Base-by-base conservation (phyloP, 2,113 vertebrate genomes). In the Albula glossodonta region DNA sequence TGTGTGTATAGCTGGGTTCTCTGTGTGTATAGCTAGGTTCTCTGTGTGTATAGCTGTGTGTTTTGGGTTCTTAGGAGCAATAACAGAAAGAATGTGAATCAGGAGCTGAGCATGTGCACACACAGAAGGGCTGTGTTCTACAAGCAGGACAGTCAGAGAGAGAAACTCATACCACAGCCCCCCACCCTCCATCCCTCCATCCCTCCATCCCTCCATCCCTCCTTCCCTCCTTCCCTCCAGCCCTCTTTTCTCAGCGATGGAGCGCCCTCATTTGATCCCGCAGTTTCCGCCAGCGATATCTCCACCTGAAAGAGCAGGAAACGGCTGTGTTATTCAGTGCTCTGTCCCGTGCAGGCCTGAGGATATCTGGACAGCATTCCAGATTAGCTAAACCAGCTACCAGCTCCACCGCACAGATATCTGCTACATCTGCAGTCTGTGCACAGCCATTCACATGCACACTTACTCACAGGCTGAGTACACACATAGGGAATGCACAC, bases 221-320 rank as follows among this genome's bases (percentile, higher is more conserved):
- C 70, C 70, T 31, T 15, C 2, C 79, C 53, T 56, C 53, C 53
- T 56, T 56, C 53, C 7, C 53, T 56, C n/a, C 22, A 7, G 22
- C 74, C 25, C 51, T 25, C 6, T 4, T 50, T 60, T 63, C 31
- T 57, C 77, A 52, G 78, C 85, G 31, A 86, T 74, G 88, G 87
- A 83, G 91, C 84, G 53, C 31, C 80, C 87, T 90, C 70, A 88
- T 84, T 22, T 10, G 82, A 52, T 86, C 89, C 56, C 88, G 88
- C 77, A 91, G 87, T 51, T 93, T 92, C 48, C 86, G 86, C 92
- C 91, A 91, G 86, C 51, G 56, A 83, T 89, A 90, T 60, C 85
- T 78, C 89, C 92, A 94, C 83, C 91, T 92, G 87, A 83, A 83
- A 82, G 83, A 78, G 66, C 77, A 31, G 70, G 70, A 70, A 70